Percentiles rank a stretch among this genome's conserved stretches.
phyloP scores from a whole-genome alignment of 2,888 invertebrate genomes.

The Stictocephala bisonia region DNA sequence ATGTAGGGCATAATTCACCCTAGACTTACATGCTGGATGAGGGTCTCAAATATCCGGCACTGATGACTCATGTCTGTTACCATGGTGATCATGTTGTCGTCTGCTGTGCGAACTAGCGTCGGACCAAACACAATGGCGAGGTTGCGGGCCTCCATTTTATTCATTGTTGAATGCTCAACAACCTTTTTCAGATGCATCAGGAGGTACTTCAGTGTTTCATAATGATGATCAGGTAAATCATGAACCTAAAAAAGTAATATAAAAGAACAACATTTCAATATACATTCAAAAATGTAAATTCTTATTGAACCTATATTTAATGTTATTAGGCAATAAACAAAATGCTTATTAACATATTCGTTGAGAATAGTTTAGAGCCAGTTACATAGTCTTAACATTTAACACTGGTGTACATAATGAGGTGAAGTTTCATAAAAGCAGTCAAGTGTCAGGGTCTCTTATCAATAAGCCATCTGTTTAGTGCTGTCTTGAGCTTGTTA shows the following conservation, averaged over 20 bases:
- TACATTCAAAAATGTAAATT: not conserved
- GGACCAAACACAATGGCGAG: constrained; percentile 96
- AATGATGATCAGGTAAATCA: constrained; percentile 89
- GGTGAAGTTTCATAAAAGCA: too few relatives aligned
- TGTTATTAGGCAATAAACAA: not conserved
- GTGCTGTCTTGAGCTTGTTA: too few relatives aligned
- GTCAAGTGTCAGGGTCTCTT: too few relatives aligned
- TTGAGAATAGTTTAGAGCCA: too few relatives aligned
- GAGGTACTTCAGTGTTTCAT: constrained; percentile 92
- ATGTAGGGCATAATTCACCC: too few relatives aligned
- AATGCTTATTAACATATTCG: too few relatives aligned
- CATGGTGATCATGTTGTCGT: constrained; percentile 91
- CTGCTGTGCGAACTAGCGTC: constrained; percentile 88
- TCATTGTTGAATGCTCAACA: constrained; percentile 84
- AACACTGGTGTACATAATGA: too few relatives aligned
- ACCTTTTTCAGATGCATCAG: constrained; percentile 89
- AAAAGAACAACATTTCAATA: constrained; percentile 24
- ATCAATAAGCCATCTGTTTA: too few relatives aligned
- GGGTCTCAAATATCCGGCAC: constrained; percentile 91
- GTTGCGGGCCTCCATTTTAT: constrained; percentile 95
- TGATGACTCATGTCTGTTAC: constrained; percentile 96
- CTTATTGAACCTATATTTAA: too few relatives aligned
- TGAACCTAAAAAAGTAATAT: constrained; percentile 63
- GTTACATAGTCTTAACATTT: not conserved
- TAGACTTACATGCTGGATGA: constrained; percentile 82